Percentiles rank a stretch among this genome's conserved stretches.
These are phyloP conservation scores for Donacobius atricapilla DNA, from an alignment of 2,113 vertebrate genomes.

Conservation along the genomic window DNA sequence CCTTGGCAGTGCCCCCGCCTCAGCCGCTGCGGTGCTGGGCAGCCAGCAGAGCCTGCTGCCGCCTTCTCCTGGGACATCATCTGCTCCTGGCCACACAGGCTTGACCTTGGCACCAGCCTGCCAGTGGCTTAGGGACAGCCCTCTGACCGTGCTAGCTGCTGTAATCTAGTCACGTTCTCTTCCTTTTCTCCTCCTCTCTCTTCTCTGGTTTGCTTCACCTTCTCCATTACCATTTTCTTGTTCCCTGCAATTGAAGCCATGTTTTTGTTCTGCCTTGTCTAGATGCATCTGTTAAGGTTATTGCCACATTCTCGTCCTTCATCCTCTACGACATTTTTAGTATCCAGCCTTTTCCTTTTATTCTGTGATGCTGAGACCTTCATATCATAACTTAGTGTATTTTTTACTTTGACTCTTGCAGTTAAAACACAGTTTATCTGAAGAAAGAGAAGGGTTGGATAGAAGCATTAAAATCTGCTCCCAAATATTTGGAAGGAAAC, in stretches of 20 bases:
- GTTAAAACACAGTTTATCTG: background rate
- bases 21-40: background rate
- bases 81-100: background rate
- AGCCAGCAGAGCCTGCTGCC: background rate
- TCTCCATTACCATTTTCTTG: background rate
- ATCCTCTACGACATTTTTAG: background rate
- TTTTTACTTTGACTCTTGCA: background rate
- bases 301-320: background rate
- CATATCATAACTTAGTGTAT: background rate
- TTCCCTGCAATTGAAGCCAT: background rate
- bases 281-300: background rate
- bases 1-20: background rate
- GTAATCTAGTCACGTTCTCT: background rate
- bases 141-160: background rate
- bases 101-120: rapidly evolving
- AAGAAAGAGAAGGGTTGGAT: rapidly evolving
- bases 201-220: background rate
- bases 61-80: rapidly evolving
- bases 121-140: background rate
- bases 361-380: background rate
- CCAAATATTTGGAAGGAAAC: background rate
- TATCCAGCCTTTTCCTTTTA: background rate
- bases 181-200: background rate
- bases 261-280: background rate
- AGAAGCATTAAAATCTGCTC: background rate